phyloP scores from a whole-genome alignment of 2,113 vertebrate species.

The Parus major region DNA sequence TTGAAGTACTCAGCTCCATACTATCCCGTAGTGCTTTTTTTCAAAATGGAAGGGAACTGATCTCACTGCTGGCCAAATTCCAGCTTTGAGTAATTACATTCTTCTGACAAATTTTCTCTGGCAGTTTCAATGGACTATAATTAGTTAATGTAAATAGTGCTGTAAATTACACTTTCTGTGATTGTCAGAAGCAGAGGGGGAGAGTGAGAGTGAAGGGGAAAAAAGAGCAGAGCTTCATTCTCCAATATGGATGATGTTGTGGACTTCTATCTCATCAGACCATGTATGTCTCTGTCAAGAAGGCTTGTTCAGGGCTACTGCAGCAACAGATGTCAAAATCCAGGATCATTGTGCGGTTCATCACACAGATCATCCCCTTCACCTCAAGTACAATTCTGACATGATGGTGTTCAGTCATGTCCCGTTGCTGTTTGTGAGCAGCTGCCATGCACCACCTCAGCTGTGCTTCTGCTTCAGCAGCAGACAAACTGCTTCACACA shows the following conservation, averaged over 20 bases:
- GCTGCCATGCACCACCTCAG: conserved; percentile 7
- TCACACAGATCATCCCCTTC: neutral
- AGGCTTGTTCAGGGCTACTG: accelerated
- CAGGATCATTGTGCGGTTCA: neutral
- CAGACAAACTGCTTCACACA: neutral
- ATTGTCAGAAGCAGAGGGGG: neutral
- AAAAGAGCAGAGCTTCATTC: neutral
- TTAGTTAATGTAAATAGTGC: conserved; percentile 64
- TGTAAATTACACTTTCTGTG: conserved; percentile 30
- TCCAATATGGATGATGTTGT: neutral
- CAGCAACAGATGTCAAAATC: neutral
- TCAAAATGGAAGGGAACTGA: conserved; percentile 46
- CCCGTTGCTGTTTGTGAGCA: neutral
- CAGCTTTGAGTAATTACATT: conserved; percentile 64
- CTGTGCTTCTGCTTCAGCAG: neutral
- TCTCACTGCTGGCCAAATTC: conserved; percentile 43
- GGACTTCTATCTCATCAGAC: neutral
- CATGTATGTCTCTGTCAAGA: neutral
- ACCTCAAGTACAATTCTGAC: conserved; percentile 4
- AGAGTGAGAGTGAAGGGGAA: neutral
- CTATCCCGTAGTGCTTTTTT: neutral
- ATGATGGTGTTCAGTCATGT: neutral
- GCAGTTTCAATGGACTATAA: conserved; percentile 60
- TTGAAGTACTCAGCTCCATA: neutral
- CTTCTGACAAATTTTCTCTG: conserved; percentile 67